Conservation (phyloP, 2,888 invertebrate species). For the Lasioglossum malachurum region DNA sequence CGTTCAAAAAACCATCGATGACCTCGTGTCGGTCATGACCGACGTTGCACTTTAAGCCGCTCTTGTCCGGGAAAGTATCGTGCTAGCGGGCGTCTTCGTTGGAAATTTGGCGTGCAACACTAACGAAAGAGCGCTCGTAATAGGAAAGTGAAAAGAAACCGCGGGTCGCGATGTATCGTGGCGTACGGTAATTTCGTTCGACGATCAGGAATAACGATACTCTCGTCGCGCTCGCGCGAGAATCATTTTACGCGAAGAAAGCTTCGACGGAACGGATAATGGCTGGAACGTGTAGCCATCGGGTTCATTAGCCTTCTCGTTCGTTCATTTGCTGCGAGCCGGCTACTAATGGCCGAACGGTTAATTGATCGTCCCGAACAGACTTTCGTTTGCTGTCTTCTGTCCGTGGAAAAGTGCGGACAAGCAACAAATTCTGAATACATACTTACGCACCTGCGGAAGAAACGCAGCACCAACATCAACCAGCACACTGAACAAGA, state of each 20-base stretch:
- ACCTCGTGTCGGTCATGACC: no score
- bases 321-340: slow-evolving; percentile 35
- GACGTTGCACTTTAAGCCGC: background rate
- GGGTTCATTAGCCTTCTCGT: slow-evolving; percentile 52
- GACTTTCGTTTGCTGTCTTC: slow-evolving; percentile 58
- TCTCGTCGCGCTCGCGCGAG: background rate
- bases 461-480: background rate
- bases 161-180: background rate
- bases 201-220: slow-evolving; percentile 18
- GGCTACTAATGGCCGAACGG: slow-evolving; percentile 31
- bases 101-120: background rate
- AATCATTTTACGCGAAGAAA: slow-evolving; percentile 12
- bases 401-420: background rate
- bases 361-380: slow-evolving; percentile 52
- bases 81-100: background rate
- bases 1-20: no score
- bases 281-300: slow-evolving; percentile 32
- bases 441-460: background rate
- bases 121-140: slow-evolving; percentile 5
- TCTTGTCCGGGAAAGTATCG: background rate
- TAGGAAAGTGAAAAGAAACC: slow-evolving; percentile 29
- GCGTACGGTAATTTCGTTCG: slow-evolving; percentile 1
- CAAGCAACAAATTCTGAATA: background rate
- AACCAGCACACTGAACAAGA: background rate
- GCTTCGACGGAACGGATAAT: slow-evolving; percentile 42